Conservation (phyloP, 2,888 invertebrate species). For the Phrixothrix hirtus region DNA sequence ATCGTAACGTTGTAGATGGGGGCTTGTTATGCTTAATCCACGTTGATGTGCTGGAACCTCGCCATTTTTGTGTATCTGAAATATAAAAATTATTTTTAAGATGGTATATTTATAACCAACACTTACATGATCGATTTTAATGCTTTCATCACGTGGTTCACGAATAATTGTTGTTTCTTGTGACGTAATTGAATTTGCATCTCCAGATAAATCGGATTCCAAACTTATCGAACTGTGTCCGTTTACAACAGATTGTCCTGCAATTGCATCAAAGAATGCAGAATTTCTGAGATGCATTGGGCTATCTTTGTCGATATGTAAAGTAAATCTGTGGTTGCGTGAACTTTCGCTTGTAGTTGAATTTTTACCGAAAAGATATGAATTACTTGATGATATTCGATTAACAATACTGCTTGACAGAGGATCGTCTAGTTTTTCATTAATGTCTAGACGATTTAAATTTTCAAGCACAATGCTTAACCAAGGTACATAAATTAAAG, state of each 20-base stretch:
- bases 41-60: constrained; percentile 56
- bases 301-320: constrained; percentile 75
- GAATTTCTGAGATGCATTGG: constrained; percentile 79
- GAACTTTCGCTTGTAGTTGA: constrained; percentile 60
- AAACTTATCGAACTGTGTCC: constrained; percentile 77
- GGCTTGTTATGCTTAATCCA: constrained; percentile 61
- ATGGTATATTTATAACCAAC: neutral
- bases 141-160: constrained; percentile 50
- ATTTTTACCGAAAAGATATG: constrained; percentile 62
- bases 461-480: constrained; percentile 87
- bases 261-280: constrained; percentile 70
- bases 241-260: constrained; percentile 71
- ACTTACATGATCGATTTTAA: constrained; percentile 46
- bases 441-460: constrained; percentile 70
- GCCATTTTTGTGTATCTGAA: constrained; percentile 21
- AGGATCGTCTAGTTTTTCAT: constrained; percentile 55
- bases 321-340: constrained; percentile 66
- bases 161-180: constrained; percentile 65
- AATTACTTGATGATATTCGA: constrained; percentile 63
- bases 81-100: constrained; percentile 2
- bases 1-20: constrained; percentile 61
- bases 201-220: constrained; percentile 73
- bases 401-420: constrained; percentile 53
- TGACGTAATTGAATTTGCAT: constrained; percentile 61
- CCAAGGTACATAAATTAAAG: constrained; percentile 90